These are phyloP conservation scores for Naso thynnoides DNA, from an alignment of 2,797 vertebrate species.

Conservation along the genomic window DNA sequence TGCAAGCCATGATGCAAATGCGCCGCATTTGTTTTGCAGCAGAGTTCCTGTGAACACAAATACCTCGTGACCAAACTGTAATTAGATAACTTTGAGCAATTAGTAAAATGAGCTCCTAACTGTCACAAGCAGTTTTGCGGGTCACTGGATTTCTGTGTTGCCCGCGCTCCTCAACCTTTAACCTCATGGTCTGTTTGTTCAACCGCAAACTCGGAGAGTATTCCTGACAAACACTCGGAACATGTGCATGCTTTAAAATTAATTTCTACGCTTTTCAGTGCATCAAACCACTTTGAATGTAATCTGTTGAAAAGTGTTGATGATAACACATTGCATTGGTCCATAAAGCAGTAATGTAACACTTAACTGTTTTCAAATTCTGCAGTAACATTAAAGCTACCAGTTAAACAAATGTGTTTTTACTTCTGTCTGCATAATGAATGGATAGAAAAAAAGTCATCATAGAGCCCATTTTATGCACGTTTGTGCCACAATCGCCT, in stretches of 20 bases:
- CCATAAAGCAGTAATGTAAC: too few relatives aligned
- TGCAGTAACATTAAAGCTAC: too few relatives aligned
- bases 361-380: too few relatives aligned
- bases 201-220: constrained; percentile 10
- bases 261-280: not conserved
- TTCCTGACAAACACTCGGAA: constrained; percentile 18
- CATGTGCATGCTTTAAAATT: constrained; percentile 9
- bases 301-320: too few relatives aligned
- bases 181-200: constrained; percentile 59
- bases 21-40: constrained; percentile 31
- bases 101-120: constrained; percentile 78
- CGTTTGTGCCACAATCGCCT: too few relatives aligned
- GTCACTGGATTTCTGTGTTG: constrained; percentile 64
- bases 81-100: constrained; percentile 84
- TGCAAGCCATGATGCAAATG: not conserved
- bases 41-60: constrained; percentile 43
- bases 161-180: constrained; percentile 45
- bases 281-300: not conserved
- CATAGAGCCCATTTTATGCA: too few relatives aligned
- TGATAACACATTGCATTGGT: too few relatives aligned
- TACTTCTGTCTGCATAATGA: too few relatives aligned
- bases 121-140: constrained; percentile 79
- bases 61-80: constrained; percentile 67
- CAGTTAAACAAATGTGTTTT: too few relatives aligned
- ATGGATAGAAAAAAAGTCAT: too few relatives aligned